Conservation (phyloP, 2,113 vertebrate species). For the Percopsis transmontana region DNA sequence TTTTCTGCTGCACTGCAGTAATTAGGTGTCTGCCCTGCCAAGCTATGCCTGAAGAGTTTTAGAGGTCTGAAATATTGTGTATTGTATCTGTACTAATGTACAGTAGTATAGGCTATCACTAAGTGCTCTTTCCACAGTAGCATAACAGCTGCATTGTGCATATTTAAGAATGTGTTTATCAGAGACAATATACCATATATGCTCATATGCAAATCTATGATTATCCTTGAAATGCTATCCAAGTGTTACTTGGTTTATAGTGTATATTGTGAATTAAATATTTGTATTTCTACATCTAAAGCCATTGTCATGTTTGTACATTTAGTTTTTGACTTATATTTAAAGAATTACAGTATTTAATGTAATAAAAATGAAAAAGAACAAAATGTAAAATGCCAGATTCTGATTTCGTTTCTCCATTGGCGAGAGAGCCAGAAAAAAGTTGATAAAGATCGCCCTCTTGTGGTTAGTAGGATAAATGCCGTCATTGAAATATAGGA, state of each 20-base stretch:
- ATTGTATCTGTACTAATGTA: not conserved
- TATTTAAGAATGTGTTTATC: conserved; percentile 23
- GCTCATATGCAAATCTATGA: conserved; percentile 6
- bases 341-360: no score
- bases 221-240: conserved; percentile 10
- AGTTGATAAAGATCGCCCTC: conserved; percentile 56
- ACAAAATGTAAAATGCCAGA: not conserved
- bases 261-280: conserved; percentile 18
- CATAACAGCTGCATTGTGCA: not conserved
- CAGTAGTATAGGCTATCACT: not conserved
- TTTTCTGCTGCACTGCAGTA: not conserved
- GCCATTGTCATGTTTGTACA: no score
- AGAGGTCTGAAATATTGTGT: conserved; percentile 17
- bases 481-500: conserved; percentile 26
- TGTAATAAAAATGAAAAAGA: not conserved
- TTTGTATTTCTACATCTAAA: not conserved
- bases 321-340: no score
- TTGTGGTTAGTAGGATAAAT: conserved; percentile 47
- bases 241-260: conserved; percentile 11
- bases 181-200: not conserved
- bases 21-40: not conserved
- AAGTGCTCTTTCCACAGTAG: conserved; percentile 13
- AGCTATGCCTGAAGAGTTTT: not conserved
- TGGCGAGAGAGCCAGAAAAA: not conserved
- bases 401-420: no score